Conservation (phyloP, 2,797 vertebrate species). For the Melanotaenia nigrans region DNA sequence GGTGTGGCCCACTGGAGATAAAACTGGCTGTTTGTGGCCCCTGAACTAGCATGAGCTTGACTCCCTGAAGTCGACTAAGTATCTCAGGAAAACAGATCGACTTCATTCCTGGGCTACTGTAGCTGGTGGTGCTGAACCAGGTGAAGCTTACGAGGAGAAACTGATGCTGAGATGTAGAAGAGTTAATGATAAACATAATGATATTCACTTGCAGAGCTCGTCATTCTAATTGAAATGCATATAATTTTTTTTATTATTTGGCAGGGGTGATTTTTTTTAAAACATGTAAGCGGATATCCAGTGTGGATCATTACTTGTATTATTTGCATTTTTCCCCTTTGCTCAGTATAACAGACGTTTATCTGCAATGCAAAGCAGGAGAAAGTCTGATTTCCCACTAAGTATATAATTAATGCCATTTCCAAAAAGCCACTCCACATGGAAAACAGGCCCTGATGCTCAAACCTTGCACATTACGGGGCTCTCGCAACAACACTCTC, state of each 20-base stretch:
- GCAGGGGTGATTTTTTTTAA: constrained; percentile 60
- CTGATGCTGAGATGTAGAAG: constrained; percentile 6
- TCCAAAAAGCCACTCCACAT: constrained; percentile 87
- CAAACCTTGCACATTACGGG: constrained; percentile 79
- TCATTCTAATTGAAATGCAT: constrained; percentile 71
- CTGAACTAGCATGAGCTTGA: no score
- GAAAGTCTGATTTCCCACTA: constrained; percentile 77
- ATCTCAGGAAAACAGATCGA: no score
- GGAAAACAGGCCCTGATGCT: constrained; percentile 80
- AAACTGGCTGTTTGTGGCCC: no score
- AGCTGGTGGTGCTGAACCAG: no score
- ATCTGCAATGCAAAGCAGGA: constrained; percentile 87
- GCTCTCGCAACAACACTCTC: constrained; percentile 79
- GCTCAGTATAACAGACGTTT: constrained; percentile 72
- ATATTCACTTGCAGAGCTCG: constrained; percentile 63
- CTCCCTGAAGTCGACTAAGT: no score
- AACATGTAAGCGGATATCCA: constrained; percentile 65
- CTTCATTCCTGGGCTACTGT: no score
- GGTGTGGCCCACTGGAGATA: no score
- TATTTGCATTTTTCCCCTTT: constrained; percentile 73
- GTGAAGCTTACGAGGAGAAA: no score
- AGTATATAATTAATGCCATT: constrained; percentile 88
- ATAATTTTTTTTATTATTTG: constrained; percentile 36
- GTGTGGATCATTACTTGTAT: constrained; percentile 78
- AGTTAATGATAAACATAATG: constrained; percentile 57